A percentile compares a stretch with the other conserved stretches of the same genome.
Conservation (phyloP, 2,797 vertebrate species). For the Erethizon dorsatum region DNA sequence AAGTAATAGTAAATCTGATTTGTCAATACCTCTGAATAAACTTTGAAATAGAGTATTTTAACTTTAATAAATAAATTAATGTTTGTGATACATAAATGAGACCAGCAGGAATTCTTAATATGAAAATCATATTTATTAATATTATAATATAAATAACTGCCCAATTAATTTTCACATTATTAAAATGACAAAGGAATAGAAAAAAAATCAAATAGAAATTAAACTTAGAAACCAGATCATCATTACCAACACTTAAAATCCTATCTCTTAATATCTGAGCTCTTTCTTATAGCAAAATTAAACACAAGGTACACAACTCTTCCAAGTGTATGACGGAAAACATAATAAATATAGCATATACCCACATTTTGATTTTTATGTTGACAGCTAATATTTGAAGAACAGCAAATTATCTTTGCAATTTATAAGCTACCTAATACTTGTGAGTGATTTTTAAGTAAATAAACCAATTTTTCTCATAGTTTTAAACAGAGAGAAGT, state of each 20-base stretch:
- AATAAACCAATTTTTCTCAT: not conserved
- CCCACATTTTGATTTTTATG: not conserved
- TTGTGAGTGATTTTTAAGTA: not conserved
- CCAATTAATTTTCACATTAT: not conserved
- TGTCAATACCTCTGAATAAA: constrained; percentile 3
- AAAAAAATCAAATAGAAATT: not conserved
- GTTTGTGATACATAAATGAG: not conserved
- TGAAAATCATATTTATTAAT: not conserved
- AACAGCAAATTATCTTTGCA: not conserved
- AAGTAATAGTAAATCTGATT: not conserved
- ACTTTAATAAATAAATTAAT: not conserved
- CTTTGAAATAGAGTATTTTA: not conserved
- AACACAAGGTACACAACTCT: not conserved
- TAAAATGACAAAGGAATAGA: not conserved
- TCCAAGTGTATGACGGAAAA: not conserved
- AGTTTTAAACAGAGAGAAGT: not conserved
- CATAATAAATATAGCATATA: not conserved
- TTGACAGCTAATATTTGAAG: not conserved
- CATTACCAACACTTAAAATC: not conserved
- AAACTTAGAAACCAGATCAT: not conserved
- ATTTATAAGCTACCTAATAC: not conserved
- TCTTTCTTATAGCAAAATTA: not conserved
- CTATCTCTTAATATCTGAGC: not conserved
- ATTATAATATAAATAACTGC: not conserved
- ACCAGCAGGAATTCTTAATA: not conserved